Base-by-base conservation (phyloP, 2,888 invertebrate species). In the Hermodice carunculata region DNA sequence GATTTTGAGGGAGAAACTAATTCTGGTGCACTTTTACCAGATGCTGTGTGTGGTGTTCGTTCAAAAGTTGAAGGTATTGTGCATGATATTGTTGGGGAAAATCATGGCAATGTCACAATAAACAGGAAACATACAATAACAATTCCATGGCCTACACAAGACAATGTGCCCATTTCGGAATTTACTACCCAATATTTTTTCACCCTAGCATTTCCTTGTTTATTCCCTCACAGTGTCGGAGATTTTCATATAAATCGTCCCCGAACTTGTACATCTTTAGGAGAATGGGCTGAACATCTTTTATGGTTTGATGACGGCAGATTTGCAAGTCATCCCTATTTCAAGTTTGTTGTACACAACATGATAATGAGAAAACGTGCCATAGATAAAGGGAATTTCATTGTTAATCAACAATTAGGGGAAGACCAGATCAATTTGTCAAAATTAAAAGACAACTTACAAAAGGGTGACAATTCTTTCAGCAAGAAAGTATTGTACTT, bases 401-500 rank as follows among this genome's bases (percentile, higher is more conserved):
- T 74, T 37, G 56, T 69, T 11, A 64, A 64, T 1, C 74, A 75
- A 65, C 37, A 73, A 51, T 56, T 74, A 31, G 70, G 73, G 22
- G 74, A 74, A 5, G 17, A 48, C 5, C 66, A 69, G n/a, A 8
- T 76, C 1, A 59, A 71, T 28, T n/a, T 76, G 37, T 8, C 19
- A 37, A 63, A 69, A 1, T 42, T 72, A 3, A 66, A 66, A 46
- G 28, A 69, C n/a, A 19, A 67, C 11, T 22, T 65, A 71, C 69
- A 60, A 70, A 66, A 62, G 66, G n/a, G n/a, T n/a, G n/a, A n/a
- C n/a, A n/a, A n/a, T n/a, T n/a, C n/a, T n/a, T n/a, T n/a, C n/a
- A n/a, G n/a, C n/a, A n/a, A n/a, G n/a, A 70, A 66, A 62, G 66
- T 63, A 3, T 28, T 70, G 31, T 74, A 72, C 52, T 77, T 48